Evolutionary conservation across 2,888 invertebrate genomes (phyloP), one percentile per base, ranked within the genome.

Genomic region (Oligia strigilis): DNA sequence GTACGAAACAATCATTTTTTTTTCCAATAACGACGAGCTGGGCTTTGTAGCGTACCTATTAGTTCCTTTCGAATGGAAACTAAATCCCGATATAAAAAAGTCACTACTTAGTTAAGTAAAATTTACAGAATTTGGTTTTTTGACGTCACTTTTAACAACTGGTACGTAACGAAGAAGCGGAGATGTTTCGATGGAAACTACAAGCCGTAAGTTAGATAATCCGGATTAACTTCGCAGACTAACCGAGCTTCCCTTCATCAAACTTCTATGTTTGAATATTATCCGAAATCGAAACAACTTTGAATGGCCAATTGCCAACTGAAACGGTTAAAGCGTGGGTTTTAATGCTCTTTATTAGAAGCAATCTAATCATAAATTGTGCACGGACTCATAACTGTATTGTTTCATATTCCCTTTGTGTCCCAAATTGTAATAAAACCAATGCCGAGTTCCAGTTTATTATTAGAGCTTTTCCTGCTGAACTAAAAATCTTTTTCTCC

Each of bases 301-400:
- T 55, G 52, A 62, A 77, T 80, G n/a, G 29, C 77, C 77, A 46
- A 67, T 55, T 82, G 83, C 66, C 83, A 69, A 77, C 55, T 49
- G 46, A 55, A 65, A 40, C 43, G 17, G 43, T 67, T 46, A 55
- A 23, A 60, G 70, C 60, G 52, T 23, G 36, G 58, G 23, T 66
- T 49, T 49, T 49, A 70, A 29, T 14, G 52, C 64, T 65, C 49
- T 80, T 60, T 74, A 74, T 74, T 80, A 84, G 65, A 67, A 58
- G 62, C 81, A 83, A 75, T 85, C 64, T 81, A 64, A 83, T 81
- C 64, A 72, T 72, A 85, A 75, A 75, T 75, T 69, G 64, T 62
- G 52, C 60, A 17, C 84, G 70, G 23, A 36, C 60, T 73, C 64
- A 72, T 46, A 85, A 72, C 52, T 69, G 60, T 72, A 81, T 85